Evolutionary conservation across 2,113 vertebrate species (phyloP), one percentile per base, ranked within the genome.

Genomic region (Pipra filicauda): DNA sequence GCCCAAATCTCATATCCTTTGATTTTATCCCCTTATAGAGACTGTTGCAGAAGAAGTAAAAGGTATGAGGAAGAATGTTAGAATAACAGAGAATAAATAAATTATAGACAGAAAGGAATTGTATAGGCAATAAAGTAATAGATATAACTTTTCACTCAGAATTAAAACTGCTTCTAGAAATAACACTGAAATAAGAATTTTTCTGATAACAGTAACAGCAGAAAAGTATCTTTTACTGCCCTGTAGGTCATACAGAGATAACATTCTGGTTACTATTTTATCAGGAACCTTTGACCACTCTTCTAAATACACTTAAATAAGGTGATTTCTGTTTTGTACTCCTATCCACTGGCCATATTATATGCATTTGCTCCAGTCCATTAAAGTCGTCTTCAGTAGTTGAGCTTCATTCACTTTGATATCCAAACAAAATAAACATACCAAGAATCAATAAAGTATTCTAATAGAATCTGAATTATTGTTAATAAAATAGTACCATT

Each of bases 41-140:
- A 92, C 84, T 89, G 88, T 28, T 61, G 73, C 41, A 87, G 67
- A 89, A 92, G 21, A 57, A 95, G 64, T 77, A 95, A 91, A 26
- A 75, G 49, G 54, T 95, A 84, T 52, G 52, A 95, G 43, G 28
- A 41, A 39, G 91, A 94, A 85, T 54, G 27, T 61, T 93, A 81
- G 28, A 89, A 75, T 71, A 89, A 96, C n/a, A 81, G 35, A 91
- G 43, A 95, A 94, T 27, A 96, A 96, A 97, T 87, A 55, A 71
- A 59, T 24, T 52, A 79, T 57, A 22, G 69, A 43, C 31, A 48
- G 10, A 84, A 39, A 89, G 8, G 2, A 90, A 67, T 48, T 81
- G 23, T 67, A 61, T 6, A 54, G 30, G 8, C 11, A 89, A 27
- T 39, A 92, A 89, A 79, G 82, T 62, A 85, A 91, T 59, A 82